Evolutionary conservation across 2,888 invertebrate species (phyloP), one percentile per base, ranked within the genome.

Genomic region (Lepidonotus clava): DNA sequence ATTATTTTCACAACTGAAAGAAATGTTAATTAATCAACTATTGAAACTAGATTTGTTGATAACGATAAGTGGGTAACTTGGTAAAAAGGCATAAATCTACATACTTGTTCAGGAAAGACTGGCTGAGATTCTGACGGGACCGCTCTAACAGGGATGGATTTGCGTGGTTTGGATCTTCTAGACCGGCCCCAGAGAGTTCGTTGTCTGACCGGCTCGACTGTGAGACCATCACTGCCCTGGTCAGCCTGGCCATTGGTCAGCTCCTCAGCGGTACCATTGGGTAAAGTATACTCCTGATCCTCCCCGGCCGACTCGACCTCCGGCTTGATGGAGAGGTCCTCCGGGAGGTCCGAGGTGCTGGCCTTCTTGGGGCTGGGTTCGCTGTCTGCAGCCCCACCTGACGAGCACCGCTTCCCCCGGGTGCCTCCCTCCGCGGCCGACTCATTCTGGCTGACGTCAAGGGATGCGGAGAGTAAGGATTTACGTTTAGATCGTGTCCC

Each of bases 81-180:
- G n/a, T n/a, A n/a, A n/a, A n/a, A n/a, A n/a, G n/a, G n/a, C n/a
- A n/a, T n/a, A n/a, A n/a, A n/a, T n/a, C n/a, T n/a, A 80, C 6
- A 21, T 28, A 80, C 80, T 46, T 80, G 80, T 80, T 80, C 80
- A 41, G 80, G 80, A 28, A 80, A 80, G 6, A 80, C 80, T 28
- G 80, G 46, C 46, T 46, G 41, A 14, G 80, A 80, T 11, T 18
- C 8, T 1, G 66, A 8, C n/a, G 80, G 51, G 6, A 80, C 80
- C 1, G 80, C 80, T 28, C 80, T 24, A 1, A 80, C 41, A 1
- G 80, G 80, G 1, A 80, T 46, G 5, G 80, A 80, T 18, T 80
- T 80, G n/a, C 80, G 1, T 18, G 80, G 41, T 24, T 80, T 80
- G n/a, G 80, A 1, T 46, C 51, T 40, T 24, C 80, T 18, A 1